Evolutionary conservation across 2,113 vertebrate species (phyloP), one percentile per base, ranked within the genome.

Genomic region (Oreocharis arfaki): DNA sequence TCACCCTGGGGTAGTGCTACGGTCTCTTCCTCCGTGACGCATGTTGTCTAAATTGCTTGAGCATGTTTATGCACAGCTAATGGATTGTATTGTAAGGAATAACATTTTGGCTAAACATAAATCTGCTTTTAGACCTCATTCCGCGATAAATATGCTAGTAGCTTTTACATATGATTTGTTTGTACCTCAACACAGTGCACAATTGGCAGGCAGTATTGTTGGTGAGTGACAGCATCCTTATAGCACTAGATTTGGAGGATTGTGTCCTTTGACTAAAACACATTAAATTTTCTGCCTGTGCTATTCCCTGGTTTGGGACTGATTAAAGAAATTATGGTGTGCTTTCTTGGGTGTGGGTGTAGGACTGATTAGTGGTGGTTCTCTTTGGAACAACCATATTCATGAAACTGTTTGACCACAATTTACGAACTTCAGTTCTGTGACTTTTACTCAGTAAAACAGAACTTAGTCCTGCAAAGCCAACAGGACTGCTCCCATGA

Each of bases 21-120:
- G 5, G 33, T 94, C 84, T 84, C 47, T 89, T 92, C 82, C 63
- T 70, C 61, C 1, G 64, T 97, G 97, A 96, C 4, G 9, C 57
- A 88, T 70, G 88, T 96, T 96, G 97, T 81, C 91, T 95, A 96
- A 97, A 97, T 97, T 96, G 90, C 85, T 91, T 95, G 67, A 90
- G 93, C 87, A 95, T 88, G 91, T 97, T 98, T 97, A 96, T 95
- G 73, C 80, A 94, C 80, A 90, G 69, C 69, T 97, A 97, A 97
- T 97, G 95, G 77, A 95, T 92, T 97, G 53, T 95, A 88, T 95
- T 95, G 50, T 64, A 93, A 96, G 70, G 60, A 97, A 89, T 78
- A 96, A 93, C n/a, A 30, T 77, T 92, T 95, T 90, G 64, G 47
- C 27, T 90, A 83, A 59, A 74, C 74, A 96, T 96, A 96, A 97